These are phyloP conservation scores for Phaethon lepturus DNA, from an alignment of 2,113 vertebrate genomes.

Conservation along the genomic window DNA sequence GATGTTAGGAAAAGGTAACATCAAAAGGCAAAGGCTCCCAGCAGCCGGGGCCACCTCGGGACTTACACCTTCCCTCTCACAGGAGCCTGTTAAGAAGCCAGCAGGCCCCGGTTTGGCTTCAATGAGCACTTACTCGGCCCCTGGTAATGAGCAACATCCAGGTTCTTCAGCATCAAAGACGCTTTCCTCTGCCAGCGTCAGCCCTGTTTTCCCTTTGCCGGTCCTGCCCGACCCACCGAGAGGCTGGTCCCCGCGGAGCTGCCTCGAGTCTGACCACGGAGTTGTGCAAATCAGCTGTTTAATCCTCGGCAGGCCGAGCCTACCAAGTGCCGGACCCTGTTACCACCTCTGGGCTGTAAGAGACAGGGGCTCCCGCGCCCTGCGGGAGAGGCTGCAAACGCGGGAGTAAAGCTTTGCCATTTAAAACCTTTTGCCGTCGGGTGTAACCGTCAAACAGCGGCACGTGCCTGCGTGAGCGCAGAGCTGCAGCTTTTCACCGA, in stretches of 20 bases:
- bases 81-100: neutral
- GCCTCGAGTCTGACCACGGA: neutral
- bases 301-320: neutral
- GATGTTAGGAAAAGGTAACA: neutral
- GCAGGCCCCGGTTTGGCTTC: neutral
- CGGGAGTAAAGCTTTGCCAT: neutral
- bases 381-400: fast-evolving
- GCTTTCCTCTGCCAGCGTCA: neutral
- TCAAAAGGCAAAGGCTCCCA: neutral
- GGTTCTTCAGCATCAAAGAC: neutral
- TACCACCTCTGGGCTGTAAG: neutral
- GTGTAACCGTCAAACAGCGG: neutral
- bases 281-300: neutral
- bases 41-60: neutral
- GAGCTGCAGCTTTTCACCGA: neutral
- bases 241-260: neutral
- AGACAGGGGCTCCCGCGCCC: neutral
- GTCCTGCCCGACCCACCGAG: neutral
- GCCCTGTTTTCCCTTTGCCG: neutral
- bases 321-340: neutral
- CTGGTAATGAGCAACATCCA: neutral
- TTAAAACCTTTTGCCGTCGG: neutral
- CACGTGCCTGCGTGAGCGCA: fast-evolving
- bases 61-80: fast-evolving
- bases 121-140: neutral